Base-by-base conservation (phyloP, 2,888 invertebrate genomes). In the Chrysopilus asiliformis region DNA sequence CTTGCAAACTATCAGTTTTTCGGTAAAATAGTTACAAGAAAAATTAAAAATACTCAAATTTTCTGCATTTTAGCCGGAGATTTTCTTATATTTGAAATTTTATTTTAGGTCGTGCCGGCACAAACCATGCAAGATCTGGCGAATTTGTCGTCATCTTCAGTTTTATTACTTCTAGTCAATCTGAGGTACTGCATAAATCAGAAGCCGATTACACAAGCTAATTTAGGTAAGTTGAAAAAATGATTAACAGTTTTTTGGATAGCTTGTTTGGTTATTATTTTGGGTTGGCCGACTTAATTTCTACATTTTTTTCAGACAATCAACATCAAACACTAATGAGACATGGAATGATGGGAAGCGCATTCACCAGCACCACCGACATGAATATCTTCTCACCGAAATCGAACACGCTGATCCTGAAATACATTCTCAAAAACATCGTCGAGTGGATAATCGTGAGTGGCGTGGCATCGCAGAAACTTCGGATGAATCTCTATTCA, bases 401-500 rank as follows among this genome's bases (percentile, higher is more conserved):
- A 42, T 71, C 77, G 1, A 76, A 79, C 49, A 71, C 75, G 0
- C 61, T 76, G 0, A 74, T 75, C 12, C 61, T 81, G 26, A 78
- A 79, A 49, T 74, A 78, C 41, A 79, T 85, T 20, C 52, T 86
- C 5, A 75, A 78, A 48, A 79, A 80, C 35, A 72, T 90, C 5
- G 65, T 89, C 0, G 79, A 84, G 47, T 89, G 90, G 81, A 80
- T 90, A 4, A 65, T 86, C 20, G 71, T 76, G 2, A 81, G 85
- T 27, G 82, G 83, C 34, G 80, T 79, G 0, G 75, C 80, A 0
- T 79, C 82, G 2, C 89, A 89, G 53, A 82, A 84, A 53, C 74
- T 90, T 40, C 65, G 89, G 28, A 83, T 87, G 0, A 86, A 91
- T 56, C 60, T 93, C 10, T 93, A 93, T 53, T 84, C 85, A 2